These are phyloP conservation scores for Stictonetta naevosa DNA, from an alignment of 2,113 vertebrate genomes.

Conservation along the genomic window DNA sequence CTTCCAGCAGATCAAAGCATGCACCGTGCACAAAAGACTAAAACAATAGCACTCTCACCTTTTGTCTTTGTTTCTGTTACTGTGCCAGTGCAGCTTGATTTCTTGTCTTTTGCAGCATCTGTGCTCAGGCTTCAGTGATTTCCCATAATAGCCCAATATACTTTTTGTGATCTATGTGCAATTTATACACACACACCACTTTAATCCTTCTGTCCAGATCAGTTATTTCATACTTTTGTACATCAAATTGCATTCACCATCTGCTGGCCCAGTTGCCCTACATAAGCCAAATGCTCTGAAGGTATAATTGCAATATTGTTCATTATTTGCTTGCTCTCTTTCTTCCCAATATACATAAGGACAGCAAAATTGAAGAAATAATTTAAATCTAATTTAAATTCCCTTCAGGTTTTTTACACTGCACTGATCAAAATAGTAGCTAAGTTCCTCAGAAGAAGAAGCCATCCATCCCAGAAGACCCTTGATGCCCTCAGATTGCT, in stretches of 20 bases:
- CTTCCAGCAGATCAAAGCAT: slow-evolving; percentile 1
- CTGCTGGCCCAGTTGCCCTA: slow-evolving; percentile 48
- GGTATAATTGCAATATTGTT: slow-evolving; percentile 51
- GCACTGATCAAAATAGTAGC: slow-evolving; percentile 31
- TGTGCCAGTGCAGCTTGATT: slow-evolving; percentile 1
- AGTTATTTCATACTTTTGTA: slow-evolving; percentile 53
- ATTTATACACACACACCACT: neutral
- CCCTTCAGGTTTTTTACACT: slow-evolving; percentile 44
- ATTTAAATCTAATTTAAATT: slow-evolving; percentile 52
- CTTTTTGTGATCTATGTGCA: slow-evolving; percentile 27
- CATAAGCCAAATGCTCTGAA: slow-evolving; percentile 41
- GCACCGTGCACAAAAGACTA: neutral
- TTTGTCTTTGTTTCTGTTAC: slow-evolving; percentile 19
- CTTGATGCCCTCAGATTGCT: slow-evolving; percentile 17
- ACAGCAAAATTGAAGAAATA: slow-evolving; percentile 25
- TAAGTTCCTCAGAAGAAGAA: slow-evolving; percentile 28
- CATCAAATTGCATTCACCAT: slow-evolving; percentile 46
- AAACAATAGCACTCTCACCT: slow-evolving; percentile 14
- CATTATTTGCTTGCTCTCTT: slow-evolving; percentile 28
- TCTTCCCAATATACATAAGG: neutral
- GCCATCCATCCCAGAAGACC: slow-evolving; percentile 17
- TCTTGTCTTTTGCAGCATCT: slow-evolving; percentile 39
- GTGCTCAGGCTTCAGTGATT: slow-evolving; percentile 47
- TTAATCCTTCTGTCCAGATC: slow-evolving; percentile 51
- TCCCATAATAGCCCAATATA: slow-evolving; percentile 21